These are phyloP conservation scores for Aphelenchoides avenae DNA, from an alignment of 1,140 invertebrate species.

Conservation along the genomic window DNA sequence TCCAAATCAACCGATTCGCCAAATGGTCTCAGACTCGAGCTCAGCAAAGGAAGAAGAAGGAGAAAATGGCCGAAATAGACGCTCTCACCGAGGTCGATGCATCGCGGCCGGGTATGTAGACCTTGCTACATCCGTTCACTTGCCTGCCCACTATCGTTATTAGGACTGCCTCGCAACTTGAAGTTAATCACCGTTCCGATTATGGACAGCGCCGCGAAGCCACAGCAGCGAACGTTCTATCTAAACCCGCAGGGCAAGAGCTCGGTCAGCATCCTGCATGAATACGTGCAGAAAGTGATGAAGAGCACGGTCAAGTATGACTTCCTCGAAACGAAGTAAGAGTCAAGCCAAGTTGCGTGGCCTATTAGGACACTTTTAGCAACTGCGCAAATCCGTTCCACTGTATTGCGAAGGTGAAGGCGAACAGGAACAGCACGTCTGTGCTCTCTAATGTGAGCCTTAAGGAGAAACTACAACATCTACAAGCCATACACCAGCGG, in stretches of 20 bases:
- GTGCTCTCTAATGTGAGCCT: conserved; percentile 12
- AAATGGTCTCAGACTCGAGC: conserved; percentile 44
- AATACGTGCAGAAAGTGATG: conserved; percentile 48
- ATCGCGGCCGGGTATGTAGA: conserved; percentile 8
- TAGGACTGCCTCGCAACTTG: conserved; percentile 32
- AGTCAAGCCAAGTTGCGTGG: conserved; percentile 4
- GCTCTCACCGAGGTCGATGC: conserved; percentile 1
- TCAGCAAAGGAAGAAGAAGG: neutral
- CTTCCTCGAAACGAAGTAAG: conserved; percentile 32
- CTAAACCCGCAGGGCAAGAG: conserved; percentile 47
- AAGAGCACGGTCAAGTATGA: conserved; percentile 38
- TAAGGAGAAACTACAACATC: conserved; percentile 9
- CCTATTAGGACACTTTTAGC: conserved; percentile 18
- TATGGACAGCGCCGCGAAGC: conserved; percentile 33
- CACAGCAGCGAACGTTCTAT: conserved; percentile 27
- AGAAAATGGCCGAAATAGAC: neutral
- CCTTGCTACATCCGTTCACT: neutral
- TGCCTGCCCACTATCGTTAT: conserved; percentile 6
- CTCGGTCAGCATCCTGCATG: conserved; percentile 44
- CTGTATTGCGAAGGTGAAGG: conserved; percentile 29
- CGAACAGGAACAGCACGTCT: conserved; percentile 16
- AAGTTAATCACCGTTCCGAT: conserved; percentile 45
- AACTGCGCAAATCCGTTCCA: conserved; percentile 35
- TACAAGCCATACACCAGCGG: conserved; percentile 17
- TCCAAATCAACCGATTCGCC: conserved; percentile 38